A percentile compares a stretch with the other conserved stretches of the same genome.
Evolutionary conservation across 2,797 vertebrate species (phyloP).

Genomic region (Centropyge bicolor): DNA sequence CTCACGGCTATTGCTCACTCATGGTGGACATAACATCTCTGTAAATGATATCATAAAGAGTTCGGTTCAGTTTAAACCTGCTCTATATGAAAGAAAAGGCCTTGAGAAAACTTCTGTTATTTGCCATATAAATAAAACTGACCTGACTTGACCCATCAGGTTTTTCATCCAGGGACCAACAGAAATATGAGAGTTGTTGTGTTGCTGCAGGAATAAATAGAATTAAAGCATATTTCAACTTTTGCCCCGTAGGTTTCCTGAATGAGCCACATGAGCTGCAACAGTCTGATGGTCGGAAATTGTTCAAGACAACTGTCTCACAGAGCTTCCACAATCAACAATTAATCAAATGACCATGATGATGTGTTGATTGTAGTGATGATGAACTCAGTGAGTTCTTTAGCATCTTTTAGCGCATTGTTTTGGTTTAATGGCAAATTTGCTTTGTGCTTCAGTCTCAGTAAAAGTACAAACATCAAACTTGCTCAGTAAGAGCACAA

Average conservation of each 20-base stretch:
- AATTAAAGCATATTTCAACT: slow-evolving; percentile 39
- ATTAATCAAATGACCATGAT: too few species aligned
- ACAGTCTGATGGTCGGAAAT: background rate
- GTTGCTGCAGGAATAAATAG: slow-evolving; percentile 20
- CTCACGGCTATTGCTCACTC: too few species aligned
- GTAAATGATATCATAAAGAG: too few species aligned
- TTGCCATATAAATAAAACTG: too few species aligned
- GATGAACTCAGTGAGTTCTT: background rate
- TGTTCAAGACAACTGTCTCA: slow-evolving; percentile 6
- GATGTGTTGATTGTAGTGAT: background rate
- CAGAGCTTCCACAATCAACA: slow-evolving; percentile 1
- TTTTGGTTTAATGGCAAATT: background rate
- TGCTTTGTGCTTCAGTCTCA: background rate
- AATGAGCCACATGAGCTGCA: slow-evolving; percentile 2
- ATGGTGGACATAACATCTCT: too few species aligned
- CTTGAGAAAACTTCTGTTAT: too few species aligned
- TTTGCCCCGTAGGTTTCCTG: slow-evolving; percentile 5
- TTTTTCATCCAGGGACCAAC: slow-evolving; percentile 11
- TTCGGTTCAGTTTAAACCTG: too few species aligned
- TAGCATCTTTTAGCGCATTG: background rate
- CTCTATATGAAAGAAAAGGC: too few species aligned
- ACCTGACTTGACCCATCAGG: background rate
- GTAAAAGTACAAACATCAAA: background rate
- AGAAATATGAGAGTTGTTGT: slow-evolving; percentile 17
- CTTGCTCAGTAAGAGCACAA: background rate